Evolutionary conservation across 53 echinoderm and acorn worm genomes (phyloP).

Genomic region (Holothuria leucospilota): DNA sequence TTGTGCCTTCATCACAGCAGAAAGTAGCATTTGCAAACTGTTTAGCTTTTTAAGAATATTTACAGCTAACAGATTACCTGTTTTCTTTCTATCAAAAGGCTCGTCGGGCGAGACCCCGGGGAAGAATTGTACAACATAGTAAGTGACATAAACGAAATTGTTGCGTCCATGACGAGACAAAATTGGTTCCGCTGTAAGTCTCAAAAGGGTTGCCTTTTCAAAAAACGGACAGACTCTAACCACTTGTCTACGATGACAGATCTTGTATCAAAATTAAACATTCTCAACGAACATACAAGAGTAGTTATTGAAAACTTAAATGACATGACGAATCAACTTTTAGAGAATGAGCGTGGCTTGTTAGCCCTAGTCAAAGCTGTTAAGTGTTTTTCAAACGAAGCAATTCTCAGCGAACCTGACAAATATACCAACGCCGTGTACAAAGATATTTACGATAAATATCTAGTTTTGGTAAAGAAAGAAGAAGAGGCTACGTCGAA

Average conservation of each 20-base stretch:
- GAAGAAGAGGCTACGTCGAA: not conserved
- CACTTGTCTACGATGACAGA: not conserved
- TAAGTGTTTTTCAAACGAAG: conserved; percentile 11
- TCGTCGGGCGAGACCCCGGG: not conserved
- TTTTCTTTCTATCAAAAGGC: too few species aligned
- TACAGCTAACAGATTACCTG: too few species aligned
- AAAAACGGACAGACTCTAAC: too few species aligned
- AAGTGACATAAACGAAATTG: not conserved
- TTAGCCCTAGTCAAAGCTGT: conserved; percentile 14
- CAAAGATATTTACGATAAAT: conserved; percentile 32
- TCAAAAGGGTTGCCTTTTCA: too few species aligned
- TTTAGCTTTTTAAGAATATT: too few species aligned
- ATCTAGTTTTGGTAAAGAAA: not conserved
- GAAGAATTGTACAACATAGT: not conserved
- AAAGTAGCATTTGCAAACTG: too few species aligned
- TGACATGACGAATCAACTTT: not conserved
- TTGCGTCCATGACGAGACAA: not conserved
- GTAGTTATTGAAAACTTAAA: not conserved
- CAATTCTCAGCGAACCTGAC: conserved; percentile 15
- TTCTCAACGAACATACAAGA: not conserved
- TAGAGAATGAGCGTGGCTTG: conserved; percentile 14
- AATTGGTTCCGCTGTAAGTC: too few species aligned
- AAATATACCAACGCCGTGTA: conserved; percentile 34
- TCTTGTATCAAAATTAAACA: conserved; percentile 13
- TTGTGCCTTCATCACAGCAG: too few species aligned